phyloP scores from a whole-genome alignment of 2,797 vertebrate species.

The Philypnodon macrostomus region DNA sequence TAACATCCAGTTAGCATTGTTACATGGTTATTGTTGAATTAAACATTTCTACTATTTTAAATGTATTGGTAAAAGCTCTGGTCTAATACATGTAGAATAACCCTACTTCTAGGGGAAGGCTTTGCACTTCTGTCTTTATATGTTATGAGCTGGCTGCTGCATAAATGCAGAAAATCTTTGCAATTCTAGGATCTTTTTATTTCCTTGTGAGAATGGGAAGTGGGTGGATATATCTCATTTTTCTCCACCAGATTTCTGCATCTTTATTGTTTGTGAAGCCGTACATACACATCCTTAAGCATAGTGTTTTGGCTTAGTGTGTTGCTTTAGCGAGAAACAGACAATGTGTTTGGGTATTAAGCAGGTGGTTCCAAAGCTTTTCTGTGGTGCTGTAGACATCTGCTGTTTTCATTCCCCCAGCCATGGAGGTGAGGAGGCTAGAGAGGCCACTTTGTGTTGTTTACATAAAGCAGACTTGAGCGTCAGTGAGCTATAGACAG shows the following conservation, averaged over 20 bases:
- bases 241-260: background rate
- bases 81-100: slow-evolving; percentile 27
- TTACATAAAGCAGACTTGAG: slow-evolving; percentile 44
- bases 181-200: background rate
- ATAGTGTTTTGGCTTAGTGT: slow-evolving; percentile 8
- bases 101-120: background rate
- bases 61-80: slow-evolving; percentile 10
- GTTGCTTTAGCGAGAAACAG: slow-evolving; percentile 16
- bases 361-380: slow-evolving; percentile 19
- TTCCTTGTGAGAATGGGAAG: background rate
- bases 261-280: slow-evolving; percentile 13
- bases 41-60: slow-evolving; percentile 4
- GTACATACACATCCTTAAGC: background rate
- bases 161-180: slow-evolving; percentile 1
- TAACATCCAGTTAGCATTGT: slow-evolving; percentile 17
- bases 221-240: background rate
- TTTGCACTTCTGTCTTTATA: background rate
- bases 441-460: slow-evolving; percentile 24
- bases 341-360: slow-evolving; percentile 19
- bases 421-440: slow-evolving; percentile 33
- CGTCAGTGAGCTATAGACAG: too few species aligned
- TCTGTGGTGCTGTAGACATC: slow-evolving; percentile 30
- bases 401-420: slow-evolving; percentile 30
- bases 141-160: background rate
- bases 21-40: slow-evolving; percentile 14